Evolutionary conservation across 2,113 vertebrate species (phyloP).

Genomic region (Rhadina sibilatrix): DNA sequence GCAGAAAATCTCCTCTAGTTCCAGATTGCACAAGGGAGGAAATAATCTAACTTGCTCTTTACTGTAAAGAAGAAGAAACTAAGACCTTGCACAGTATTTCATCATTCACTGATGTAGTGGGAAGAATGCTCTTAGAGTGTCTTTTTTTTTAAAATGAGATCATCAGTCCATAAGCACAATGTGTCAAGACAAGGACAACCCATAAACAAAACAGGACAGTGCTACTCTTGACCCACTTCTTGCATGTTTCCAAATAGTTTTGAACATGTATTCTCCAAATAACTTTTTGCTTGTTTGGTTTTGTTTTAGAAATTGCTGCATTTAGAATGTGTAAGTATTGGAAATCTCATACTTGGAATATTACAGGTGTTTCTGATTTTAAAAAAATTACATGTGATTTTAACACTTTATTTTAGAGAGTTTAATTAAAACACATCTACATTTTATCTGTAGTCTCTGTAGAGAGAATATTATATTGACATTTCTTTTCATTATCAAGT

Average conservation of each 20-base stretch:
- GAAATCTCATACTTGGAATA: not conserved
- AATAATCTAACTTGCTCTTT: not conserved
- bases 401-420: not conserved
- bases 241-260: not conserved
- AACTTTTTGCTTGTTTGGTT: fast-evolving
- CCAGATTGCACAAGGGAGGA: not conserved
- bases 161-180: not conserved
- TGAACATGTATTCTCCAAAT: not conserved
- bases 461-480: not conserved
- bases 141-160: not conserved
- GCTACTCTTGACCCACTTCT: not conserved
- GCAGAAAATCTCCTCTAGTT: not conserved
- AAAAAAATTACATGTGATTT: not conserved
- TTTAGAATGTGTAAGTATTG: not conserved
- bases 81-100: not conserved
- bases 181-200: not conserved
- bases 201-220: not conserved
- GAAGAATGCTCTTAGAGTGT: not conserved
- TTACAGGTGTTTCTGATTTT: not conserved
- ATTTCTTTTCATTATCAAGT: not conserved
- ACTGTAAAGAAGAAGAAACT: not conserved
- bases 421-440: not conserved
- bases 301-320: not conserved
- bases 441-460: not conserved
- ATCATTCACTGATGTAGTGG: not conserved